Conservation (phyloP, 2,797 vertebrate species). For the Ibycter americanus region DNA sequence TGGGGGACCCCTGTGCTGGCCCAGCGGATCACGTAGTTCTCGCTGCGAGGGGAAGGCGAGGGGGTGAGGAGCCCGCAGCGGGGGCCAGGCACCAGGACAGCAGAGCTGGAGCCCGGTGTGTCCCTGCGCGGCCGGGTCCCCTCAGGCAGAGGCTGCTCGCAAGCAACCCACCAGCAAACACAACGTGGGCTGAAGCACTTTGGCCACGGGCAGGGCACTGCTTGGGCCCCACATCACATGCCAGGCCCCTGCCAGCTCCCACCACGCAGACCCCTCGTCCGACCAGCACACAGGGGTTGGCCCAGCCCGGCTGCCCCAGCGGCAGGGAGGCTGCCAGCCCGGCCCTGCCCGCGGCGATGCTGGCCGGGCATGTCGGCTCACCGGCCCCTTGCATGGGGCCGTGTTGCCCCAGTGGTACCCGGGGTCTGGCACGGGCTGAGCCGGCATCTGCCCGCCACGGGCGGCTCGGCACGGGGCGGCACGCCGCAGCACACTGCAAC, state of each 20-base stretch:
- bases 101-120: background rate
- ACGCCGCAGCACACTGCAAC: background rate
- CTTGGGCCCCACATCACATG: background rate
- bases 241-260: background rate
- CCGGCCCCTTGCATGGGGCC: background rate
- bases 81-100: fast-evolving
- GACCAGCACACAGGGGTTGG: background rate
- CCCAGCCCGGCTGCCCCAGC: background rate
- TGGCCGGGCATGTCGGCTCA: background rate
- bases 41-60: background rate
- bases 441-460: fast-evolving
- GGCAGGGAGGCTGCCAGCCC: background rate
- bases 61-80: fast-evolving
- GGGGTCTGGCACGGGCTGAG: fast-evolving
- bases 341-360: no score
- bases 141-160: background rate
- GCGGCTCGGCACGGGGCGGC: background rate
- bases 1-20: slow-evolving; percentile 58
- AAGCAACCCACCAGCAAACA: background rate
- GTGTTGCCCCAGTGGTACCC: background rate
- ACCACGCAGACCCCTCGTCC: fast-evolving
- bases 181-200: background rate
- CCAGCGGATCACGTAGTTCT: slow-evolving; percentile 70
- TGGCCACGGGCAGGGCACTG: fast-evolving
- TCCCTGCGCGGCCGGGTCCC: fast-evolving